Evolutionary conservation across 2,113 vertebrate species (phyloP), one percentile per base, ranked within the genome.

Genomic region (Cyanocitta stelleri): DNA sequence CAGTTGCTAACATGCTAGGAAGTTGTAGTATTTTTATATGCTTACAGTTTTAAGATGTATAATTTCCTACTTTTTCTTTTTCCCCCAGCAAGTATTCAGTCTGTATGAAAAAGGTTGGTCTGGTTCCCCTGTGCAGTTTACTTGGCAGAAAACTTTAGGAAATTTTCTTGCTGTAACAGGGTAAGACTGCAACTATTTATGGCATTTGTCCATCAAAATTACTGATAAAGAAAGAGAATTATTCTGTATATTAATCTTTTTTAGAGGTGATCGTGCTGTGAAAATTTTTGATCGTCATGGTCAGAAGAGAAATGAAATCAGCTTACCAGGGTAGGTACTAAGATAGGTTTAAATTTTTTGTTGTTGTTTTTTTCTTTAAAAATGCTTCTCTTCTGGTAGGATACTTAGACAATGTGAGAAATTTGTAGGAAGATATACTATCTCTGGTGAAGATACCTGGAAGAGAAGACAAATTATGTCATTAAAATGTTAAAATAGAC

Each of bases 271-370:
- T 97, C 98, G 88, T 95, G 94, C 96, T n/a, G 98, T 99, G 89
- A 99, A 99, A 98, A 99, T 99, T 95, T 99, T 99, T 98, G 99
- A 99, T 98, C 98, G 99, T 54, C 99, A 99, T 98, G 99, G 99
- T 87, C 98, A 99, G 95, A 99, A 98, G 97, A 99, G 94, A 97
- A 98, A 99, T 97, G 99, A 99, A 97, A 97, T 99, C 92, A 98
- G 56, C 68, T 98, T 99, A 71, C 97, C 99, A 24, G 99, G 99
- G 99, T 99, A 96, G 97, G 98, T 98, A 92, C 24, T 93, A 24
- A 85, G 15, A 76, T 76, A 27, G 32, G 30, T 91, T 37, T 89
- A 75, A 71, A 74, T 64, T 54, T 49, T 49, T 49, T 26, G 13
- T 49, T 49, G 48, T 81, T 82, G 67, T 55, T 46, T 22, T 95